A percentile compares a stretch with the other conserved stretches of the same genome.
These are phyloP conservation scores for Taxidea taxus DNA, from an alignment of 2,113 vertebrate species.

Conservation along the genomic window DNA sequence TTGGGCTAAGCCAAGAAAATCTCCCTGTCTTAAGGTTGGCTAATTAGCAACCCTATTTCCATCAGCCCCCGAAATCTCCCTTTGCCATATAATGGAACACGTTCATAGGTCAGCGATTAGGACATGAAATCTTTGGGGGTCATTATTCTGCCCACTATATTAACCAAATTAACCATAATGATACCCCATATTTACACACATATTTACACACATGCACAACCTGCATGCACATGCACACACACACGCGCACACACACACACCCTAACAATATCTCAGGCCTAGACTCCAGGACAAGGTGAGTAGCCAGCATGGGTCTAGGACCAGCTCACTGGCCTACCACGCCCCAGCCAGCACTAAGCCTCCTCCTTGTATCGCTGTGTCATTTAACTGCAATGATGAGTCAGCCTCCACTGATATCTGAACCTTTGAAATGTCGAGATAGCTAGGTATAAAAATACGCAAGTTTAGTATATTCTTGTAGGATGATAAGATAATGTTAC, in stretches of 20 bases:
- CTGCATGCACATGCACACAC: not conserved
- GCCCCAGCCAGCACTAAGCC: not conserved
- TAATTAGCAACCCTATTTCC: not conserved
- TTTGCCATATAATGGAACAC: too few relatives aligned
- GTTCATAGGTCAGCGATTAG: not conserved
- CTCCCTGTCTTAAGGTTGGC: not conserved
- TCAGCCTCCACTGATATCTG: not conserved
- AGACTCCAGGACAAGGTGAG: not conserved
- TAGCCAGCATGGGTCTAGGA: rapidly evolving
- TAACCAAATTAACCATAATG: not conserved
- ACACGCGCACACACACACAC: not conserved
- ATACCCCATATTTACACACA: not conserved
- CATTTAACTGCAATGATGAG: not conserved
- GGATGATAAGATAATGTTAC: not conserved
- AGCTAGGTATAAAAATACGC: not conserved
- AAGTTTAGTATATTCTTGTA: not conserved
- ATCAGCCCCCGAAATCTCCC: not conserved
- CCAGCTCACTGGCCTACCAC: rapidly evolving
- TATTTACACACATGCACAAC: not conserved
- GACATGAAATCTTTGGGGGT: not conserved
- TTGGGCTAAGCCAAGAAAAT: not conserved
- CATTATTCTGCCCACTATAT: not conserved
- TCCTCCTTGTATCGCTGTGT: not conserved
- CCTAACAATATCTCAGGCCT: not conserved
- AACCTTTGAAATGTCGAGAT: not conserved